Percentiles rank a stretch among this genome's conserved stretches.
phyloP scores from a whole-genome alignment of 2,113 vertebrate genomes.

The Donacobius atricapilla region DNA sequence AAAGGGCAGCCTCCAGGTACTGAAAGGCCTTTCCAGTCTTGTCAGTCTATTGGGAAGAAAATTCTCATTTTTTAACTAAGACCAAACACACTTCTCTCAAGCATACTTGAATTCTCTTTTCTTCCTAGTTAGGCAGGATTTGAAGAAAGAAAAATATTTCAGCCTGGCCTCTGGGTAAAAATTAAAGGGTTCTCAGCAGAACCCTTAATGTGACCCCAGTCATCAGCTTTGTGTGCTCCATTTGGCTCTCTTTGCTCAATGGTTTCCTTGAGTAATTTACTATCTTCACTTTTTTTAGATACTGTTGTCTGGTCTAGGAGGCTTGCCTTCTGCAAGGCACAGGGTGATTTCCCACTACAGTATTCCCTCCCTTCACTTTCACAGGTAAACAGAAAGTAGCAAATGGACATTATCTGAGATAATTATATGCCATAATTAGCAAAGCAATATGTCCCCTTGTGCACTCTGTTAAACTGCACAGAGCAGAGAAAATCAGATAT shows the following conservation, averaged over 20 bases:
- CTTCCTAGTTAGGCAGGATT: not conserved
- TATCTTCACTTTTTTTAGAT: not conserved
- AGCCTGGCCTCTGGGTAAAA: not conserved
- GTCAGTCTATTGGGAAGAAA: constrained; percentile 73
- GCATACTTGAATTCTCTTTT: not conserved
- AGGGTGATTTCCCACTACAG: not conserved
- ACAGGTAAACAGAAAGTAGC: not conserved
- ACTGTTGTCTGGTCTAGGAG: not conserved
- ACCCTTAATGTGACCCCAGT: not conserved
- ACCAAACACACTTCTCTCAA: not conserved
- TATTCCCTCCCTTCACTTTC: not conserved
- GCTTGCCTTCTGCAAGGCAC: not conserved
- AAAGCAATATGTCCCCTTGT: not conserved
- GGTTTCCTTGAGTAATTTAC: not conserved
- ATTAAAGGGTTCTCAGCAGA: not conserved
- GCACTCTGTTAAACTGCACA: not conserved
- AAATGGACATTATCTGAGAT: not conserved
- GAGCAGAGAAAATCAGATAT: not conserved
- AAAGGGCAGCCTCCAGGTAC: constrained; percentile 89
- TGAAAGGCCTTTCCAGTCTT: constrained; percentile 86
- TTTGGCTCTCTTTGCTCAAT: not conserved
- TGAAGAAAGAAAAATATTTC: not conserved
- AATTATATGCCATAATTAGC: not conserved
- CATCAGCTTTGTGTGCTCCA: not conserved
- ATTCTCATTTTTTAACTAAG: not conserved